Base-by-base conservation (phyloP, 2,888 invertebrate genomes). In the Acholoe squamosa region DNA sequence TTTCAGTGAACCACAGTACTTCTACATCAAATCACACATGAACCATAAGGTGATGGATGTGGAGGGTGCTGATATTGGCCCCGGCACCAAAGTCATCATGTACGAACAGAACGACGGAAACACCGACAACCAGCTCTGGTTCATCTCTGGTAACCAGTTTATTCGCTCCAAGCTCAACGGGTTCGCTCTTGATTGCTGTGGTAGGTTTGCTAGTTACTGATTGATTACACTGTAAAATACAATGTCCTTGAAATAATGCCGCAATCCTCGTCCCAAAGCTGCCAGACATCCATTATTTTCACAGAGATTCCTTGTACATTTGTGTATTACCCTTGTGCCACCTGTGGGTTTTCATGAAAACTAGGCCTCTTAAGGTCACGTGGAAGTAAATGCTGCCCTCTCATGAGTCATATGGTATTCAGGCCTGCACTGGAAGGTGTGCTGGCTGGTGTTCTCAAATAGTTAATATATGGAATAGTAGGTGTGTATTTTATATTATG, bases 61-160 rank as follows among this genome's bases (percentile, higher is more conserved):
- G 28, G 22, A 28, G 0, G 90, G 88, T 0, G 67, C 31, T 0
- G 61, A 90, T 54, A 22, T 28, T 5, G 31, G 16, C 19, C 31
- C 71, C 16, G 90, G 86, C 19, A 84, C 91, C 5, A 56, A 84
- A n/a, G 76, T 91, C 52, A 71, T 91, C 76, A 77, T 89, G 71
- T 91, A 88, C 86, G 28, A 31, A 0, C 28, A 31, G 33, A 52
- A 77, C 52, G 80, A 80, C 31, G 54, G 31, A n/a, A 19, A 25
- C n/a, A 31, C 34, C 25, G 76, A 90, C 56, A 90, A 90, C 86
- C 91, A 91, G 54, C 91, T 91, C 76, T 91, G 91, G 91, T 91
- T 84, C 88, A 25, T 76, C 34, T 54, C 89, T 28, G 61, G 86
- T n/a, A 31, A 90, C 28, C 88, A 86, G 3, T 22, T 86, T 54